Conservation (phyloP, 2,888 invertebrate species). For the Acanthoscelides obtectus region DNA sequence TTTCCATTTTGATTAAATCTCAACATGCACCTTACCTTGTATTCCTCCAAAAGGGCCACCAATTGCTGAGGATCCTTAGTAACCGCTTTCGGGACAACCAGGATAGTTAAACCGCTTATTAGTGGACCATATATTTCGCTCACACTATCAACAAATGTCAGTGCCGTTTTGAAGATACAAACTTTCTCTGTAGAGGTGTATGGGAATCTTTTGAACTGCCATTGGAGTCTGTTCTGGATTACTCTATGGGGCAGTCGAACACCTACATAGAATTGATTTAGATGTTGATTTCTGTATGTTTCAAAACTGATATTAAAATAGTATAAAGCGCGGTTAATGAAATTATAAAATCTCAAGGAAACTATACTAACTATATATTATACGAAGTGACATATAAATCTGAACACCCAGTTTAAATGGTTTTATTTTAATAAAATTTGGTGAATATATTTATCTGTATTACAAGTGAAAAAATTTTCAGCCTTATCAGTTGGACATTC, state of each 20-base stretch:
- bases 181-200: slow-evolving; percentile 61
- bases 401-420: too few relatives aligned
- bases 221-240: slow-evolving; percentile 75
- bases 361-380: too few relatives aligned
- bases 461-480: too few relatives aligned
- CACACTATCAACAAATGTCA: slow-evolving; percentile 88
- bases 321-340: too few relatives aligned
- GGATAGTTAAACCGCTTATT: slow-evolving; percentile 63
- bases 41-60: slow-evolving; percentile 62
- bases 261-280: too few relatives aligned
- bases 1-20: not conserved
- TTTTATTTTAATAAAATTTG: too few relatives aligned
- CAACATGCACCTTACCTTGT: slow-evolving; percentile 53
- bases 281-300: too few relatives aligned
- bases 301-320: too few relatives aligned
- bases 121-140: slow-evolving; percentile 85
- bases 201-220: slow-evolving; percentile 84
- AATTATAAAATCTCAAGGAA: too few relatives aligned
- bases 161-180: slow-evolving; percentile 84
- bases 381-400: too few relatives aligned
- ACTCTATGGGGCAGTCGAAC: slow-evolving; percentile 75
- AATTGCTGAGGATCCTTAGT: slow-evolving; percentile 77
- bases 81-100: slow-evolving; percentile 68
- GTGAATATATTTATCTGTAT: too few relatives aligned
- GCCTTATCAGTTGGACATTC: too few relatives aligned